Evolutionary conservation across 2,113 vertebrate species (phyloP).

Genomic region (Cygnus buccinator): DNA sequence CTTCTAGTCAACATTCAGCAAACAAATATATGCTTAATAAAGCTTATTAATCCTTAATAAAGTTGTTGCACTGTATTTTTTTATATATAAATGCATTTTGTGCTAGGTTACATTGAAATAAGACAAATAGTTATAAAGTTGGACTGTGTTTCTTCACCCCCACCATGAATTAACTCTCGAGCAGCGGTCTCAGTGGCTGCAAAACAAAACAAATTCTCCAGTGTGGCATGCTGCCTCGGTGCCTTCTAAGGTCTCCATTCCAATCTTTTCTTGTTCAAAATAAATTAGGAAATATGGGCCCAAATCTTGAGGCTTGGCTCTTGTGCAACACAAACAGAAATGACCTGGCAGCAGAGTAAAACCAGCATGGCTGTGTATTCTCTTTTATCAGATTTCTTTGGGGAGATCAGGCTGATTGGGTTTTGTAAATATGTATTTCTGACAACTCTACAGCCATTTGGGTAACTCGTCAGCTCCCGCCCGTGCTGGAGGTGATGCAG

Average conservation of each 20-base stretch:
- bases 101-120: slow-evolving; percentile 53
- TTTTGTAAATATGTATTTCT: slow-evolving; percentile 58
- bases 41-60: slow-evolving; percentile 60
- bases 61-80: slow-evolving; percentile 8
- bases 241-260: slow-evolving; percentile 60
- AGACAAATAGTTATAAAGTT: slow-evolving; percentile 41
- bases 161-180: neutral
- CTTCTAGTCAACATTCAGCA: slow-evolving; percentile 54
- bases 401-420: slow-evolving; percentile 69
- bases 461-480: neutral
- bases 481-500: neutral
- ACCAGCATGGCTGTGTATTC: slow-evolving; percentile 4
- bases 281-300: slow-evolving; percentile 43
- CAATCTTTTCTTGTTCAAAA: slow-evolving; percentile 66
- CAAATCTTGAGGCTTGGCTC: slow-evolving; percentile 50
- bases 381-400: slow-evolving; percentile 61
- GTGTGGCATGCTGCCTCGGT: neutral
- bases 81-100: neutral
- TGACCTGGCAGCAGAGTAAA: slow-evolving; percentile 58
- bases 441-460: slow-evolving; percentile 29
- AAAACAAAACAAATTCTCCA: slow-evolving; percentile 44
- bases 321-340: slow-evolving; percentile 44
- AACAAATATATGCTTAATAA: slow-evolving; percentile 59
- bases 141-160: slow-evolving; percentile 34
- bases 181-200: slow-evolving; percentile 39